These are phyloP conservation scores for Cordilura impudica DNA, from an alignment of 2,888 invertebrate species.

Conservation along the genomic window DNA sequence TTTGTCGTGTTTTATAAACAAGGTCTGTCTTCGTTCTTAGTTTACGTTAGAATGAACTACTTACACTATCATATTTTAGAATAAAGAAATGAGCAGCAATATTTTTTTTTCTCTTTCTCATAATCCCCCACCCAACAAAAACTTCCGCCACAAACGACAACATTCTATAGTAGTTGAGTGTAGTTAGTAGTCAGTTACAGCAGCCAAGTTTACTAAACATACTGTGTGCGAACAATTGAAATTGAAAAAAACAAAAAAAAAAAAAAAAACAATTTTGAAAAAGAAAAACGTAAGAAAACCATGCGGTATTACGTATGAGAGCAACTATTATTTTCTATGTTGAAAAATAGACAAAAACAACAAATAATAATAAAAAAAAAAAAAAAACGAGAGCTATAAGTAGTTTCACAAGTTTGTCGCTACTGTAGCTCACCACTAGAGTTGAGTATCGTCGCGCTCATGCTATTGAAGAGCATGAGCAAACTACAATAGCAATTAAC, in stretches of 20 bases:
- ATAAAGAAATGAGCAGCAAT: constrained; percentile 7
- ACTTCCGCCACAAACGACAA: neutral
- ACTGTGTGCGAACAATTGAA: neutral
- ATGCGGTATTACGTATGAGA: neutral
- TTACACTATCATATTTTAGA: neutral
- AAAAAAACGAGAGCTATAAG: neutral
- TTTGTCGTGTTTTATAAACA: neutral
- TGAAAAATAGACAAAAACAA: neutral
- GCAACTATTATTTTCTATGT: neutral
- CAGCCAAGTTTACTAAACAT: neutral
- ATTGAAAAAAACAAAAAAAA: neutral
- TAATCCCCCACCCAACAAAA: too few relatives aligned
- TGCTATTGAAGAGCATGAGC: neutral
- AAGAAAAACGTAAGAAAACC: constrained; percentile 2
- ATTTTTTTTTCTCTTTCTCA: too few relatives aligned
- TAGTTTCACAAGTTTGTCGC: neutral
- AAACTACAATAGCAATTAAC: neutral
- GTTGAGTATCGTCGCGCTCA: too few relatives aligned
- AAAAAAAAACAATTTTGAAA: neutral
- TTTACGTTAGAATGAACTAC: constrained; percentile 55
- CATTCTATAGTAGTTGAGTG: neutral
- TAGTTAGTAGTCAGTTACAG: neutral
- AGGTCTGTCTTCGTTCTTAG: constrained; percentile 49
- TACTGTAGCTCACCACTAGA: neutral
- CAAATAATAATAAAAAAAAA: neutral